Base-by-base conservation (phyloP, 2,113 vertebrate genomes). In the Cinclus cinclus region DNA sequence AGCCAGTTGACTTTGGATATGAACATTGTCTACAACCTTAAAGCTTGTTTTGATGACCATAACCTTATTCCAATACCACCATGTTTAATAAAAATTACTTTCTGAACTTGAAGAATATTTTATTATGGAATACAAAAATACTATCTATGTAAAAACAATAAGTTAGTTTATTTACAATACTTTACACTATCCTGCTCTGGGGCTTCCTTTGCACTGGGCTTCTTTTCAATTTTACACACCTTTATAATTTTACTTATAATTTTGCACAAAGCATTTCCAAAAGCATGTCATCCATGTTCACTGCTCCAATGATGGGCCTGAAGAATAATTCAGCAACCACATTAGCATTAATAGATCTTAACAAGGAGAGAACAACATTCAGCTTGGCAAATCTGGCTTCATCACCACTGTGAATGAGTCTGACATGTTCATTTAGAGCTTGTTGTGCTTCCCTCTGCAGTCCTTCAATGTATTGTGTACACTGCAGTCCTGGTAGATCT, bases 261-360 rank as follows among this genome's bases (percentile, higher is more conserved):
- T 99, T 99, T 59, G 98, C 98, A 96, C 99, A 99, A 96, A 99
- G 99, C 99, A 99, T 99, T 97, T 99, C 99, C 97, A 99, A 98
- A 83, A 99, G 98, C 97, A 99, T 99, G 92, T 99, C 99, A 96
- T 99, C 99, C 98, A 99, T 99, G 97, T 98, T 99, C 81, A 99
- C 99, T 15, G 97, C 89, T 83, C 99, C 99, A 87, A 99, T 99
- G 96, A 99, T 98, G 47, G 99, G 99, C 91, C 98, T 99, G 97
- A 99, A 99, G 98, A 99, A 99, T 37, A 99, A 98, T 97, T 99
- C 99, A 1, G 98, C 98, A 87, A 99, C 97, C 91, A 98, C 98
- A 70, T 97, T 98, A 30, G 98, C 98, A 87, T 98, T 98, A 97
- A 99, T 98, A 97, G 98, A 98, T 92, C 98, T 97, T 81, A 99